phyloP scores from a whole-genome alignment of 1,140 invertebrate genomes.

The Diorhabda carinulata region DNA sequence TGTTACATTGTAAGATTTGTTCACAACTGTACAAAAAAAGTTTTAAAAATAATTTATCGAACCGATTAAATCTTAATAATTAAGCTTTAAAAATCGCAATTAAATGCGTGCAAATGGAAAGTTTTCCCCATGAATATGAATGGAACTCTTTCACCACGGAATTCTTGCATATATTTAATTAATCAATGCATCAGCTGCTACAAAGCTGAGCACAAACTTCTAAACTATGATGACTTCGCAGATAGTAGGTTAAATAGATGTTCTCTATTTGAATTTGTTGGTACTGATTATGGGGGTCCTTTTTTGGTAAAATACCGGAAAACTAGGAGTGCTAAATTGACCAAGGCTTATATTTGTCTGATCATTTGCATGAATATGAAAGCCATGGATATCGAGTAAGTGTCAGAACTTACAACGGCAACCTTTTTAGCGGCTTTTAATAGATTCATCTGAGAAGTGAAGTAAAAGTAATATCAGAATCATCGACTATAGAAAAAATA shows the following conservation, averaged over 20 bases:
- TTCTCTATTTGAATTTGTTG: conserved; percentile 32
- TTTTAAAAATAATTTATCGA: too few species aligned
- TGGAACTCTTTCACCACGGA: conserved; percentile 10
- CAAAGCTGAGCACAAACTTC: conserved; percentile 26
- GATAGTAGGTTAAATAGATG: conserved; percentile 12
- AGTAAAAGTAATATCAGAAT: too few species aligned
- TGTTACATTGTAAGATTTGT: too few species aligned
- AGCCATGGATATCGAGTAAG: conserved; percentile 45
- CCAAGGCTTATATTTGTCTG: conserved; percentile 20
- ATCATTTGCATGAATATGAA: conserved; percentile 27
- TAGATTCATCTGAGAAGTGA: too few species aligned
- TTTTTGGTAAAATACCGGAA: conserved; percentile 18
- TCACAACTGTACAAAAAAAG: too few species aligned
- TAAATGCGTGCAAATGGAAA: too few species aligned
- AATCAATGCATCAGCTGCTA: conserved; percentile 13
- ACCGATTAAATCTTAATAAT: too few species aligned
- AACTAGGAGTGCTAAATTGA: conserved; percentile 17
- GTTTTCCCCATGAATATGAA: too few species aligned
- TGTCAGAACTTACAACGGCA: conserved; percentile 23
- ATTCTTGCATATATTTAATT: conserved; percentile 12
- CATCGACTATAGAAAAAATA: too few species aligned
- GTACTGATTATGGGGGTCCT: conserved; percentile 14
- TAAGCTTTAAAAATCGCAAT: too few species aligned
- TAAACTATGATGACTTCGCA: too few species aligned
- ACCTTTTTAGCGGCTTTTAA: too few species aligned